phyloP scores from a whole-genome alignment of 1,140 invertebrate genomes.

The Stenopsyche tienmushanensis region DNA sequence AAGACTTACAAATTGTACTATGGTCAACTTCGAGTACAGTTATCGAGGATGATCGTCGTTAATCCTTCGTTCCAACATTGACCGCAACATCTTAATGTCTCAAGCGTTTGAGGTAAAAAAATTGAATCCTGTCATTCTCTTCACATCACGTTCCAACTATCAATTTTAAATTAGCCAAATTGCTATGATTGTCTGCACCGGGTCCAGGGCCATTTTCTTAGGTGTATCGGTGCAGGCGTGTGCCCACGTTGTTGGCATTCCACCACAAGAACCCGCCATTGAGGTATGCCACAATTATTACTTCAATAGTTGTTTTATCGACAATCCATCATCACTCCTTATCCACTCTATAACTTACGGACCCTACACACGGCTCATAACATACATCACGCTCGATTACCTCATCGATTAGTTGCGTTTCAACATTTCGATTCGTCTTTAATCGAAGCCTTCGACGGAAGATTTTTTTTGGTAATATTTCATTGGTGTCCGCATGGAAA shows the following conservation, averaged over 20 bases:
- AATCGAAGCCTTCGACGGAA: too few species aligned
- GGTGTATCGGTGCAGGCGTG: not conserved
- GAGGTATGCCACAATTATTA: constrained; percentile 24
- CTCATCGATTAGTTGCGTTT: not conserved
- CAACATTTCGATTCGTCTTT: not conserved
- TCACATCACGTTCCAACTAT: constrained; percentile 39
- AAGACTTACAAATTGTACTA: too few species aligned
- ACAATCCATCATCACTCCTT: constrained; percentile 15
- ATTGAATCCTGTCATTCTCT: constrained; percentile 32
- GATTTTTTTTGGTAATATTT: too few species aligned
- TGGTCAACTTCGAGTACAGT: too few species aligned
- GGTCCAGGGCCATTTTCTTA: not conserved
- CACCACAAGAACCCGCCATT: not conserved
- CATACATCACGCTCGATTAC: too few species aligned
- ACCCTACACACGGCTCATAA: too few species aligned
- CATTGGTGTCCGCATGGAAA: too few species aligned
- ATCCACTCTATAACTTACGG: too few species aligned
- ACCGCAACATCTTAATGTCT: constrained; percentile 4
- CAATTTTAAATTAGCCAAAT: constrained; percentile 42
- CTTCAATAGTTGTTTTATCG: constrained; percentile 11
- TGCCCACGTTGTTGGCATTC: constrained; percentile 22
- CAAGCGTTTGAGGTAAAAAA: not conserved
- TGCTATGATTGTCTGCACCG: constrained; percentile 38
- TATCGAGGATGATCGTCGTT: too few species aligned
- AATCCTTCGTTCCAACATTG: not conserved